Evolutionary conservation across 2,113 vertebrate genomes (phyloP), one percentile per base, ranked within the genome.

Genomic region (Numida meleagris): DNA sequence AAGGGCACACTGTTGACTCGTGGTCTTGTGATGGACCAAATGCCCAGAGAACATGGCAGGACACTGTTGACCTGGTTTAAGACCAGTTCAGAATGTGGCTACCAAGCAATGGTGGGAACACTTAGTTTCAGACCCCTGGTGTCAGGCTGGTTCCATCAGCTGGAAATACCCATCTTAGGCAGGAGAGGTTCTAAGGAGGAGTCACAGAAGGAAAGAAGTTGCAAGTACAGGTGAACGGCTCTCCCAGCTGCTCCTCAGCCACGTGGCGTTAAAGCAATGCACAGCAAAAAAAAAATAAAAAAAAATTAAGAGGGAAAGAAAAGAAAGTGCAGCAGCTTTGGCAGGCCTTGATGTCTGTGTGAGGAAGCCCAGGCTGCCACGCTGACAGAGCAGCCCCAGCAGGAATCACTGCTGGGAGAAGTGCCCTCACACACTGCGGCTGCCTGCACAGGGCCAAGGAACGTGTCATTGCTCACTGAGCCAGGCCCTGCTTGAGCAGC

Each of bases 361-460:
- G 72, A 89, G 66, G 89, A 63, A 79, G 70, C 16, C 73, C 80
- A 78, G 82, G 66, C 88, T 0, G 3, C 65, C 1, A 40, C 8
- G 7, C 48, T 42, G 38, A 63, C 48, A 66, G 7, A 83, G 66
- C 73, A 86, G 89, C 58, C 45, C 33, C 40, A 76, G 46, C 65
- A 88, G 82, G 92, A 95, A 83, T 86, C 36, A 36, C 55, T 88
- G 80, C 80, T 95, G 93, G 80, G 80, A 88, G 58, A 76, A 78
- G 48, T 33, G 58, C 53, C 73, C 73, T 66, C 34, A 73, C 51
- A 92, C 45, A 65, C 45, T 2, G 90, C 40, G 13, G 58, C 89
- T 84, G 77, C 24, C 40, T 84, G 71, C 2, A 3, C 21, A 38
- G 75, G 80, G 73, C 61, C 91, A 88, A 33, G 65, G 61, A 91